Conservation (phyloP, 2,113 vertebrate genomes). For the Mesembrinibis cayennensis region DNA sequence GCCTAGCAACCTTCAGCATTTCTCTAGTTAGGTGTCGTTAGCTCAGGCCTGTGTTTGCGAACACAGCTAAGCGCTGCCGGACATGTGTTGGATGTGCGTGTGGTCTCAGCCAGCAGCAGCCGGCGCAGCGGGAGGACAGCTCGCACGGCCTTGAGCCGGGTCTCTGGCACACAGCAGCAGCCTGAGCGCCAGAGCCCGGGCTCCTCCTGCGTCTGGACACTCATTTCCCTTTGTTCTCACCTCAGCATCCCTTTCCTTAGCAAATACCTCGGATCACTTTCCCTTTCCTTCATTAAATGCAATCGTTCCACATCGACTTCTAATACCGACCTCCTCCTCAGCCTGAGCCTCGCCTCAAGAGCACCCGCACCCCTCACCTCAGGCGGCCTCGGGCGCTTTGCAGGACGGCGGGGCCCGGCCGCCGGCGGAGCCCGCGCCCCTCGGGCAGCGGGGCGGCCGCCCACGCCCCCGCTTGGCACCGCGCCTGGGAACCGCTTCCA, state of each 20-base stretch:
- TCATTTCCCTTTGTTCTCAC: neutral
- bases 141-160: fast-evolving
- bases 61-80: neutral
- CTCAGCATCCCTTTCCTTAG: neutral
- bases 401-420: neutral
- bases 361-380: fast-evolving
- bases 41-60: neutral
- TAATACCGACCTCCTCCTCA: neutral
- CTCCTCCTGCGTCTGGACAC: neutral
- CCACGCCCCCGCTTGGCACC: neutral
- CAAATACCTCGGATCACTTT: neutral
- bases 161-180: neutral
- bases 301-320: neutral
- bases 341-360: neutral
- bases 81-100: fast-evolving
- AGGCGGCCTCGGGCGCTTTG: fast-evolving
- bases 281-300: neutral
- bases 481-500: neutral
- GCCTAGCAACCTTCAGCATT: neutral
- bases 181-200: neutral
- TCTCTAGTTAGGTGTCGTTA: neutral
- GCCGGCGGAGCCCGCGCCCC: neutral
- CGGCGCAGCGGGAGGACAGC: neutral
- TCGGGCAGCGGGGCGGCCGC: neutral
- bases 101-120: neutral